A percentile compares a stretch with the other conserved stretches of the same genome.
phyloP scores from a whole-genome alignment of 1,140 invertebrate species.

The Ceratina japonica region DNA sequence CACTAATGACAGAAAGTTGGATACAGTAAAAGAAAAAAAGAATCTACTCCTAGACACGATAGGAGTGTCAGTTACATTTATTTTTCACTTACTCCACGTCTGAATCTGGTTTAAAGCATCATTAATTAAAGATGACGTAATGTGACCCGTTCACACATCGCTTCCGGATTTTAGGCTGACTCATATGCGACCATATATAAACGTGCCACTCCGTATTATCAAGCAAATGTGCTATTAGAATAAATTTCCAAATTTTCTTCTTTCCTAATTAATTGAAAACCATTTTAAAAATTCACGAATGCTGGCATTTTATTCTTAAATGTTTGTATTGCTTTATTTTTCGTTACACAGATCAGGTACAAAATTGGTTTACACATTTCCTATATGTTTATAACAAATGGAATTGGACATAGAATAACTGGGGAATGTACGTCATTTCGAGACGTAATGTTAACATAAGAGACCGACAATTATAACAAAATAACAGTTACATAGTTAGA shows the following conservation, averaged over 20 bases:
- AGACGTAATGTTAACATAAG: too few species aligned
- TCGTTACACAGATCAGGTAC: too few species aligned
- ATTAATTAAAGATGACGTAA: conserved; percentile 46
- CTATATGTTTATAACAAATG: too few species aligned
- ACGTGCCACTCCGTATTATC: conserved; percentile 6
- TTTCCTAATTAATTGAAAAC: too few species aligned
- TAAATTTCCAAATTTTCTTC: background rate
- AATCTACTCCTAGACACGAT: background rate
- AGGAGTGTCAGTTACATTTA: conserved; percentile 43
- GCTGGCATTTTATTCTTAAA: too few species aligned
- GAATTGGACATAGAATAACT: too few species aligned
- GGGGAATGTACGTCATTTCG: too few species aligned
- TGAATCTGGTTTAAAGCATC: conserved; percentile 37
- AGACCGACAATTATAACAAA: too few species aligned
- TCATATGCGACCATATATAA: conserved; percentile 31
- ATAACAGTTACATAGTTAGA: too few species aligned
- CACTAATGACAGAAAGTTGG: conserved; percentile 6
- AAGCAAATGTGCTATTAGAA: background rate
- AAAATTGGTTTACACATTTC: too few species aligned
- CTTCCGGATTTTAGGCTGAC: conserved; percentile 42
- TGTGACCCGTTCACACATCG: conserved; percentile 27
- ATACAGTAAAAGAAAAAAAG: conserved; percentile 3
- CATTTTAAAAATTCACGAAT: too few species aligned
- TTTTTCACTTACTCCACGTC: conserved; percentile 26
- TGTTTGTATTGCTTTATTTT: too few species aligned